Conservation (phyloP, 2,113 vertebrate genomes). For the Labrus mixtus region DNA sequence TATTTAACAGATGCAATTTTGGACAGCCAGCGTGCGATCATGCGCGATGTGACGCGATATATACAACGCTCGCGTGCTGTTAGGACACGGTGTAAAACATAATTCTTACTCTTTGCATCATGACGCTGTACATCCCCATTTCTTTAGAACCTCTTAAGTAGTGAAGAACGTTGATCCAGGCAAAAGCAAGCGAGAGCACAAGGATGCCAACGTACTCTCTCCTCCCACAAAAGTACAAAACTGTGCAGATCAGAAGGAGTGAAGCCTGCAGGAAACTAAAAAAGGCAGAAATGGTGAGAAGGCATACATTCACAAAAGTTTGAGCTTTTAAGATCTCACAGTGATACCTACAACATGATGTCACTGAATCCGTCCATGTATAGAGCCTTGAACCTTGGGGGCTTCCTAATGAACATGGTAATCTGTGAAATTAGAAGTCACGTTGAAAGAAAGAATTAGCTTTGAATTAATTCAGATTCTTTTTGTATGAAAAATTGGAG, state of each 20-base stretch:
- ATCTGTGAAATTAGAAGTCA: slow-evolving; percentile 74
- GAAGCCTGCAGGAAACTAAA: slow-evolving; percentile 78
- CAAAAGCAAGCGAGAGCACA: slow-evolving; percentile 86
- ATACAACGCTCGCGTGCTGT: too few relatives aligned
- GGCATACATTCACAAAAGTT: not conserved
- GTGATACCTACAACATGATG: slow-evolving; percentile 85
- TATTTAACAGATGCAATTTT: too few relatives aligned
- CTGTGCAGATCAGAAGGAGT: slow-evolving; percentile 79
- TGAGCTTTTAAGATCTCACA: not conserved
- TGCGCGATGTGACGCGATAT: too few relatives aligned
- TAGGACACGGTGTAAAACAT: too few relatives aligned
- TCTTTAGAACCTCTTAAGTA: slow-evolving; percentile 88
- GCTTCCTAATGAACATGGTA: slow-evolving; percentile 83
- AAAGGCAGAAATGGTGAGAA: not conserved
- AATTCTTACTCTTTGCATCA: slow-evolving; percentile 90
- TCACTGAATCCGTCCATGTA: slow-evolving; percentile 88
- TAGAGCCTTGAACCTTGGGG: slow-evolving; percentile 82
- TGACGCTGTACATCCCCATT: slow-evolving; percentile 90
- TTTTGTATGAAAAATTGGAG: not conserved
- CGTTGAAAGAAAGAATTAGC: not conserved
- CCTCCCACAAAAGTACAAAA: slow-evolving; percentile 73
- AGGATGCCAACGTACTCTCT: slow-evolving; percentile 83
- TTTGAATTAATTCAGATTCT: not conserved
- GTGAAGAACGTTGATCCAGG: slow-evolving; percentile 89
- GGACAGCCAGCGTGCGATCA: too few relatives aligned